Evolutionary conservation across 2,888 invertebrate species (phyloP).

Genomic region (Dryobotodes eremita): DNA sequence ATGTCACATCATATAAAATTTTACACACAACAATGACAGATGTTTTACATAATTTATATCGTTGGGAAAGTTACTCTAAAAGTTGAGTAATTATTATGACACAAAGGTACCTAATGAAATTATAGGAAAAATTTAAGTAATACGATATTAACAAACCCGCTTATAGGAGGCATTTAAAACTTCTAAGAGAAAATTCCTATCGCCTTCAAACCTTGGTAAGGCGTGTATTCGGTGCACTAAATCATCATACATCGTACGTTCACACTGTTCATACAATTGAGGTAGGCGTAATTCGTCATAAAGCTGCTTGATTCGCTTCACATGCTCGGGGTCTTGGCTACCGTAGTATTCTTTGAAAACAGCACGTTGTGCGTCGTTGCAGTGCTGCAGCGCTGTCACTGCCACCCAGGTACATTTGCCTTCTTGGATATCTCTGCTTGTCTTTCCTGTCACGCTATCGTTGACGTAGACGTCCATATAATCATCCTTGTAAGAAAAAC

Average conservation of each 20-base stretch:
- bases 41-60: not conserved
- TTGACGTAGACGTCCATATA: constrained; percentile 38
- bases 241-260: constrained; percentile 1
- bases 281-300: constrained; percentile 91
- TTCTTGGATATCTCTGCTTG: constrained; percentile 96
- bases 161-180: constrained; percentile 18
- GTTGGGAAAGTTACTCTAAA: not conserved
- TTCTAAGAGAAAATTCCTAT: constrained; percentile 18
- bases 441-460: constrained; percentile 26
- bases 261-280: constrained; percentile 29
- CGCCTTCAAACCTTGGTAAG: constrained; percentile 22
- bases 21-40: no score
- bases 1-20: not conserved
- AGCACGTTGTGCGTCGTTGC: constrained; percentile 91
- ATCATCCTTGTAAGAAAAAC: constrained; percentile 37
- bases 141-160: no score
- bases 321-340: constrained; percentile 90
- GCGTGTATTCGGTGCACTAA: not conserved
- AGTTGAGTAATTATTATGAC: not conserved
- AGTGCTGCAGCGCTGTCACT: constrained; percentile 94
- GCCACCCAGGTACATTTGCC: constrained; percentile 98
- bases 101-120: no score
- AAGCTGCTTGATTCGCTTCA: constrained; percentile 81
- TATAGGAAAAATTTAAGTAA: no score
- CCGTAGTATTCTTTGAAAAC: constrained; percentile 93